Percentiles rank a stretch among this genome's conserved stretches.
Evolutionary conservation across 2,888 invertebrate species (phyloP).

Genomic region (Lucinisca nassula): DNA sequence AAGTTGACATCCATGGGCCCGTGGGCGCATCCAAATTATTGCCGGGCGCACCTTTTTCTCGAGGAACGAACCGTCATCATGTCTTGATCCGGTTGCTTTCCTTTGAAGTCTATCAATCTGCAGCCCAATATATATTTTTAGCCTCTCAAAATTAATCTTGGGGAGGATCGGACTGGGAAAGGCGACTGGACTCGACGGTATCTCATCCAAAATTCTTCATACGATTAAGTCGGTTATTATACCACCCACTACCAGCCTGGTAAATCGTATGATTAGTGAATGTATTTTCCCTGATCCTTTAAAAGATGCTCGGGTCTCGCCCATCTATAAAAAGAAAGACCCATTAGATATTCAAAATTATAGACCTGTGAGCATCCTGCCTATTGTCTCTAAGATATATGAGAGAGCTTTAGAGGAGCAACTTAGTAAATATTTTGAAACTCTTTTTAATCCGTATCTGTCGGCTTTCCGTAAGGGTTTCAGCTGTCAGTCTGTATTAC

Average conservation of each 20-base stretch:
- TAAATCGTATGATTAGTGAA: neutral
- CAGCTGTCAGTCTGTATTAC: neutral
- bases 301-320: neutral
- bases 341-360: neutral
- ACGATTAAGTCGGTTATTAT: too few relatives aligned
- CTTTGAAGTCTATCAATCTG: too few relatives aligned
- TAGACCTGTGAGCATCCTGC: neutral
- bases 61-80: too few relatives aligned
- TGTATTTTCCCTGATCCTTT: neutral
- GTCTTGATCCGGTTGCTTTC: too few relatives aligned
- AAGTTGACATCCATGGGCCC: too few relatives aligned
- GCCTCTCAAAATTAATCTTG: too few relatives aligned
- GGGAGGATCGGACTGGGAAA: too few relatives aligned
- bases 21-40: too few relatives aligned
- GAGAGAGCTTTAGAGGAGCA: neutral
- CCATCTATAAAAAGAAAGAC: neutral
- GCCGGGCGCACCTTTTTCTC: too few relatives aligned
- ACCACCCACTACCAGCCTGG: neutral
- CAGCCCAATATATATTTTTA: too few relatives aligned
- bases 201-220: too few relatives aligned
- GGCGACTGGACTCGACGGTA: too few relatives aligned
- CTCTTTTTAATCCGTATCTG: neutral
- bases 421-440: neutral
- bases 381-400: neutral
- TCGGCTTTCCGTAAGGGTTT: slow-evolving; percentile 2